phyloP scores from a whole-genome alignment of 2,113 vertebrate species.

The Barnardius zonarius region DNA sequence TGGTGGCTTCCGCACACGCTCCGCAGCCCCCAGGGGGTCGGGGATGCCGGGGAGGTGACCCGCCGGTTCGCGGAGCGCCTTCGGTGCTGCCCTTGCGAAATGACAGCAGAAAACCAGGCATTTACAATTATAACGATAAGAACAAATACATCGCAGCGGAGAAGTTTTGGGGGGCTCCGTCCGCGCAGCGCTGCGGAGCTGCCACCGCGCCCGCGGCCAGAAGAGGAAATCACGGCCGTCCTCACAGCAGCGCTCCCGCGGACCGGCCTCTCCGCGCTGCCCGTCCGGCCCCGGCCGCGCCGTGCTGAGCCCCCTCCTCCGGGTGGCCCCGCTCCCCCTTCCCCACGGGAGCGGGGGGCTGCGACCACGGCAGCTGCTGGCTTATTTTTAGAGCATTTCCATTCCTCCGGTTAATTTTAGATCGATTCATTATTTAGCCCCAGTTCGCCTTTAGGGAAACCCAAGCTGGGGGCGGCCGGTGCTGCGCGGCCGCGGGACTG shows the following conservation, averaged over 20 bases:
- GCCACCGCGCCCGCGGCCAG: background rate
- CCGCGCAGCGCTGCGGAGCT: background rate
- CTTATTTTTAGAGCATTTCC: constrained; percentile 77
- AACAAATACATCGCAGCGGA: background rate
- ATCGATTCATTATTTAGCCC: constrained; percentile 66
- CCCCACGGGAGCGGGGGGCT: constrained; percentile 50
- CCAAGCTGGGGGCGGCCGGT: constrained; percentile 13
- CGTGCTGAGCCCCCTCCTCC: background rate
- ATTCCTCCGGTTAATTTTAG: constrained; percentile 76
- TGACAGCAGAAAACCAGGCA: background rate
- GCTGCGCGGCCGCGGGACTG: background rate
- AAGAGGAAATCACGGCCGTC: background rate
- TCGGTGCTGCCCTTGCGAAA: background rate
- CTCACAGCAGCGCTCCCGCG: background rate
- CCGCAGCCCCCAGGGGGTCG: background rate
- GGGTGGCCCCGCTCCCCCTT: background rate
- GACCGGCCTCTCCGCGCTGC: background rate
- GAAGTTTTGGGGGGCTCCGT: background rate
- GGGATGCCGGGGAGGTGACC: background rate
- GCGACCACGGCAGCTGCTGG: constrained; percentile 70
- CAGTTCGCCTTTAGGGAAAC: constrained; percentile 58
- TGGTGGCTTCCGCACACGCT: background rate
- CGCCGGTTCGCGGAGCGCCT: background rate
- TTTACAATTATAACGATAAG: background rate
- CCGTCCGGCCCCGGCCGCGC: background rate